Evolutionary conservation across 2,797 vertebrate genomes (phyloP).

Genomic region (Clarias platycephalus): DNA sequence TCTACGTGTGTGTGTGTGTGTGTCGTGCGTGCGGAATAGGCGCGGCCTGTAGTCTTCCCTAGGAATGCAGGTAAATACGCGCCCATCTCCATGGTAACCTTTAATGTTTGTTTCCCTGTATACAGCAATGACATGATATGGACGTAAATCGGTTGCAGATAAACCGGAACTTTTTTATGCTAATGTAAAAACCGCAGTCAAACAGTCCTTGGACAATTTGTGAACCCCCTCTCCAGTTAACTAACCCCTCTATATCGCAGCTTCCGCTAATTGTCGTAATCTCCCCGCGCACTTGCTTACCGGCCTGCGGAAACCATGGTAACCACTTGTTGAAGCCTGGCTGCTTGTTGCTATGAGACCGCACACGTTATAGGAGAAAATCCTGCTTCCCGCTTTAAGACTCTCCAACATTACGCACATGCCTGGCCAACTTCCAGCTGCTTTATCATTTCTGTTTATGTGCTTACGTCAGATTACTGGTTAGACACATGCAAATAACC

Average conservation of each 20-base stretch:
- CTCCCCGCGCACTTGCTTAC: constrained; percentile 56
- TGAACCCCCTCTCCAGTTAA: background rate
- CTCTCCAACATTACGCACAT: constrained; percentile 50
- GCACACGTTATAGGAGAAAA: constrained; percentile 75
- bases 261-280: constrained; percentile 64
- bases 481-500: background rate
- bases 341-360: constrained; percentile 78
- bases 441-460: constrained; percentile 2
- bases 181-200: constrained; percentile 24
- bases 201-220: constrained; percentile 10
- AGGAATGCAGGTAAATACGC: constrained; percentile 67
- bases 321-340: constrained; percentile 79
- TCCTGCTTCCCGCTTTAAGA: constrained; percentile 59
- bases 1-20: constrained; percentile 11
- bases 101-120: constrained; percentile 59
- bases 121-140: constrained; percentile 44
- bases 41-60: constrained; percentile 55
- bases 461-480: constrained; percentile 18
- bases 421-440: constrained; percentile 26
- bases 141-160: constrained; percentile 24
- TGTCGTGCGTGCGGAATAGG: constrained; percentile 57
- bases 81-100: constrained; percentile 59
- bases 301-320: constrained; percentile 66
- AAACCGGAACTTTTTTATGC: constrained; percentile 35
- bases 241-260: constrained; percentile 36